A percentile compares a stretch with the other conserved stretches of the same genome.
phyloP scores from a whole-genome alignment of 2,797 vertebrate genomes.

The Alcedo atthis region DNA sequence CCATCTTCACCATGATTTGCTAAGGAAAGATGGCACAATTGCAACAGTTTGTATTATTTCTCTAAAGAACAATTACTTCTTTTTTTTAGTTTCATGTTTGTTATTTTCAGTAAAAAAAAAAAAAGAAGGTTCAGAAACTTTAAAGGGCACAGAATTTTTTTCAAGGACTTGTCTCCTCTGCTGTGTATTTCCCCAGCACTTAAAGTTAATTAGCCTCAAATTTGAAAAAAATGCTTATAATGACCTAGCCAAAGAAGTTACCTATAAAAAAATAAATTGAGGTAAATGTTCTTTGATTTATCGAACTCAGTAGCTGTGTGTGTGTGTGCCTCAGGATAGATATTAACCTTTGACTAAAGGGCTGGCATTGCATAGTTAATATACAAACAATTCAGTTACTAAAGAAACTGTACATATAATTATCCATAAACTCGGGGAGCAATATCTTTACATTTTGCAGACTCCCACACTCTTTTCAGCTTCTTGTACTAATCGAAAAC shows the following conservation, averaged over 20 bases:
- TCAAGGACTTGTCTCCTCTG: neutral
- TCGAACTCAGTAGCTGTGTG: neutral
- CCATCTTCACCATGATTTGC: neutral
- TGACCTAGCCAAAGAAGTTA: constrained; percentile 37
- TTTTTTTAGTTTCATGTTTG: neutral
- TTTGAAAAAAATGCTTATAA: constrained; percentile 33
- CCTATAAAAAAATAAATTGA: constrained; percentile 18
- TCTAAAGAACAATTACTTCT: neutral
- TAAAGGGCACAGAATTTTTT: neutral
- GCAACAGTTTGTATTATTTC: neutral
- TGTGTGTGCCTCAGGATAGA: neutral
- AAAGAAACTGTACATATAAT: neutral
- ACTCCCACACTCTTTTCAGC: neutral
- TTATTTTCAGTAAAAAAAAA: neutral
- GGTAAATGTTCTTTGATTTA: constrained; percentile 12
- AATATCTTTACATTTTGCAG: neutral
- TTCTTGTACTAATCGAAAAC: constrained; percentile 13
- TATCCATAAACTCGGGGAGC: neutral
- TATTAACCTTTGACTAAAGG: constrained; percentile 37
- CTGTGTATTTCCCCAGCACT: neutral
- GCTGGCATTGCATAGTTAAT: neutral
- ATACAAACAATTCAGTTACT: constrained; percentile 23
- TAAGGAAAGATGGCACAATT: neutral
- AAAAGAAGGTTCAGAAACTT: neutral
- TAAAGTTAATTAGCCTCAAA: constrained; percentile 30